Conservation (phyloP, 92 coral and sea anemone species). For the Diadumene lineata region DNA sequence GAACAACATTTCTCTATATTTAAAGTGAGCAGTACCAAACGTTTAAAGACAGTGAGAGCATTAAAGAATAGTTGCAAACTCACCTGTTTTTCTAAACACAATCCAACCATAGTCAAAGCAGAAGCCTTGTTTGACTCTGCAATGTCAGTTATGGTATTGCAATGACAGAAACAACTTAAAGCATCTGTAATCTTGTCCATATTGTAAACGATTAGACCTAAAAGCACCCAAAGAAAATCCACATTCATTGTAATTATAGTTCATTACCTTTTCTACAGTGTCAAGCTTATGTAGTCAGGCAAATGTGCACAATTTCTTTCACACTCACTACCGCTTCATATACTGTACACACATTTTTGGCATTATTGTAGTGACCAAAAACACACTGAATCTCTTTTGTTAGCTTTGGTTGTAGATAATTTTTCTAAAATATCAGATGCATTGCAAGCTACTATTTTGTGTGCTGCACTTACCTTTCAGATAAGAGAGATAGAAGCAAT, state of each 20-base stretch:
- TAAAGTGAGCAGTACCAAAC: too few species aligned
- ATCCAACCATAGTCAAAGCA: constrained; percentile 68
- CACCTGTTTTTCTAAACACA: constrained; percentile 83
- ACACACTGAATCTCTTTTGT: too few species aligned
- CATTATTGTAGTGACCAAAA: too few species aligned
- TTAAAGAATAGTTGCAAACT: too few species aligned
- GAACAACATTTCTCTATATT: too few species aligned
- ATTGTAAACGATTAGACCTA: constrained; percentile 54
- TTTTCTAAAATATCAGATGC: neutral
- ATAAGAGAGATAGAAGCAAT: constrained; percentile 23
- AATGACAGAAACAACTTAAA: constrained; percentile 40
- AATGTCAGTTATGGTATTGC: constrained; percentile 13
- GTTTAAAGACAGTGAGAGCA: too few species aligned
- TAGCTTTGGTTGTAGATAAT: neutral
- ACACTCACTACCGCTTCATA: too few species aligned
- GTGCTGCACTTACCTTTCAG: constrained; percentile 34
- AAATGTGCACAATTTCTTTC: too few species aligned
- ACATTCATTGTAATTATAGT: neutral
- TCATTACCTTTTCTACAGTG: too few species aligned
- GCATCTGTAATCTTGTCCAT: constrained; percentile 43
- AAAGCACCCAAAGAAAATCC: neutral
- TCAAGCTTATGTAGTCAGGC: too few species aligned
- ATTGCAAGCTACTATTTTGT: neutral
- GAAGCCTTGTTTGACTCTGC: constrained; percentile 33
- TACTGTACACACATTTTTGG: too few species aligned